Percentiles rank a stretch among this genome's conserved stretches.
phyloP scores from a whole-genome alignment of 2,888 invertebrate species.

The Dasypogon diadema region DNA sequence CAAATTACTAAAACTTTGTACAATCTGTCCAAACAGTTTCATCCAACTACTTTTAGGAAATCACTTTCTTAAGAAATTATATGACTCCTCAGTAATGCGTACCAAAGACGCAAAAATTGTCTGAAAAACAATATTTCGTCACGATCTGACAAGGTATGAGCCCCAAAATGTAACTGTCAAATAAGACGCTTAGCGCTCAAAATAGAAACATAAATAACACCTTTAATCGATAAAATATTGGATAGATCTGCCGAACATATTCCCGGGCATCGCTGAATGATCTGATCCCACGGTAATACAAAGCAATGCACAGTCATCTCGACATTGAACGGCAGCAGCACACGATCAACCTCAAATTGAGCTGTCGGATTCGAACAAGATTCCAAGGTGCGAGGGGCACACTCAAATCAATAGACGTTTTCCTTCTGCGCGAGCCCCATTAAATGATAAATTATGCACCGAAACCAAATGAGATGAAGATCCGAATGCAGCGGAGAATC shows the following conservation, averaged over 20 bases:
- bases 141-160: background rate
- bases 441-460: slow-evolving; percentile 43
- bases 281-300: slow-evolving; percentile 19
- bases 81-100: too few relatives aligned
- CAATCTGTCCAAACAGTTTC: too few relatives aligned
- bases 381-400: background rate
- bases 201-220: slow-evolving; percentile 53
- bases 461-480: slow-evolving; percentile 28
- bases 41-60: too few relatives aligned
- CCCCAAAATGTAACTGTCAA: slow-evolving; percentile 48
- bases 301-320: background rate
- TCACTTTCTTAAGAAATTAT: too few relatives aligned
- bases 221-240: slow-evolving; percentile 49
- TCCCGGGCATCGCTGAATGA: slow-evolving; percentile 6
- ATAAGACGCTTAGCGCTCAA: slow-evolving; percentile 52
- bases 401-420: background rate
- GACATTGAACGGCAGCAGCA: slow-evolving; percentile 3
- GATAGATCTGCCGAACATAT: background rate
- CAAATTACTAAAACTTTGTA: too few relatives aligned
- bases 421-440: background rate
- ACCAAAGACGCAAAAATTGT: too few relatives aligned
- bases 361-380: background rate
- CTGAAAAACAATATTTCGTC: too few relatives aligned
- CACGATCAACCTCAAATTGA: background rate
- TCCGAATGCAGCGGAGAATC: background rate